Base-by-base conservation (phyloP, 2,888 invertebrate species). In the Lepidochitona cinerea region DNA sequence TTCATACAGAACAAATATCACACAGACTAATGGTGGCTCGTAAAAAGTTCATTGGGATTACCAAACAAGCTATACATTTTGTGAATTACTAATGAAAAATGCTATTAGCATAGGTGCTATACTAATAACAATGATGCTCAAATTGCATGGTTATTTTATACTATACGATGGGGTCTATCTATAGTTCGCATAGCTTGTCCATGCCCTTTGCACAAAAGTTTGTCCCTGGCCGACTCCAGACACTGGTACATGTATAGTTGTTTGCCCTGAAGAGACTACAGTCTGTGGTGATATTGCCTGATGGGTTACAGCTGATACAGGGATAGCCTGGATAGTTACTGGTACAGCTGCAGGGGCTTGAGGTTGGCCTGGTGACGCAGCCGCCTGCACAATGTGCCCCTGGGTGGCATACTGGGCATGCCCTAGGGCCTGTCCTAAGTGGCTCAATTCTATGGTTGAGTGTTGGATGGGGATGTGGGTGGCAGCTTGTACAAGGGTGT, bases 401-500 rank as follows among this genome's bases (percentile, higher is more conserved):
- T 49, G 49, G 7, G 49, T 49, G 49, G 49, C 23, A 23, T 49
- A 49, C 49, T 85, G 85, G 0, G 82, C 76, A 53, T 79, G 78
- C 29, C 76, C 78, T 14, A 87, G 76, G 35, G 85, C 83, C 54
- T 84, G 85, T 6, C 82, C 84, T 0, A 88, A 77, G 49, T 87
- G 85, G 29, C 82, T 80, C 41, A 88, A 78, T 41, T 87, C 88
- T 18, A 87, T 86, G 23, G 87, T 85, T 53, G 84, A 79, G 12
- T 80, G 80, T 33, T 83, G 79, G 5, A 77, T 73, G 14, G 70
- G 73, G 7, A 70, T 68, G 26, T 75, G 69, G 9, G 81, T 73
- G n/a, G 83, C 75, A n/a, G 37, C 23, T 66, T 84, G 83, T 26
- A 67, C 67, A 14, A n/a, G 36, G 36, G 36, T 67, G 67, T 67